Evolutionary conservation across 2,797 vertebrate species (phyloP), one percentile per base, ranked within the genome.

Genomic region (Vireo griseus): DNA sequence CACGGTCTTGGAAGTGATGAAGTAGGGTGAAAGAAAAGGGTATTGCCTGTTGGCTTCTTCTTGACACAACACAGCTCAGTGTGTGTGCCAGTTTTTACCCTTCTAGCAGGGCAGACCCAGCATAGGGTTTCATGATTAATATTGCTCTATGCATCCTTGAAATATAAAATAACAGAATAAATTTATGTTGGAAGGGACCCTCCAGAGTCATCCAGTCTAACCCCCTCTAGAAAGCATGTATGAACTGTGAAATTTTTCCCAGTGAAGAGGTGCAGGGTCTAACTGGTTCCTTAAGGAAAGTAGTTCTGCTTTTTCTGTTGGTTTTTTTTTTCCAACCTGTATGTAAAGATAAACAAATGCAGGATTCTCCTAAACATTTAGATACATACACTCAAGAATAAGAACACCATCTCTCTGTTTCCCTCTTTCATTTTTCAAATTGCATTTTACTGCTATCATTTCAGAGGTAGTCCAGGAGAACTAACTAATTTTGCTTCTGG

Each of bases 331-430:
- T 83, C 24, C 26, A 66, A 19, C 85, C 42, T n/a, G 7, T 66
- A 6, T 69, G n/a, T 82, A 66, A 59, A 79, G 81, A 86, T 18
- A 76, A 80, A 57, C 11, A 35, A 52, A 50, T 10, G 8, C 35
- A 68, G n/a, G 19, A 39, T 75, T 82, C 65, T 28, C 57, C 24
- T 31, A 44, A 88, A 22, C 40, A 25, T 33, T 63, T 33, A 79
- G 47, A 51, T 54, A 37, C 2, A 10, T 44, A 39, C 35, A 19
- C 13, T 45, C 13, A 58, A 24, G 44, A 82, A 72, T 17, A 26
- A 51, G 19, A 45, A 2, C 2, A 28, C 9, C 20, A 3, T 31
- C 2, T 25, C 0, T 57, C 10, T 57, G 6, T 9, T 1, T 42
- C 28, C 24, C 3, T 40, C 9, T 24, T 37, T 21, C 17, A 9